Base-by-base conservation (phyloP, 1,140 invertebrate species). In the Coptotermes formosanus region DNA sequence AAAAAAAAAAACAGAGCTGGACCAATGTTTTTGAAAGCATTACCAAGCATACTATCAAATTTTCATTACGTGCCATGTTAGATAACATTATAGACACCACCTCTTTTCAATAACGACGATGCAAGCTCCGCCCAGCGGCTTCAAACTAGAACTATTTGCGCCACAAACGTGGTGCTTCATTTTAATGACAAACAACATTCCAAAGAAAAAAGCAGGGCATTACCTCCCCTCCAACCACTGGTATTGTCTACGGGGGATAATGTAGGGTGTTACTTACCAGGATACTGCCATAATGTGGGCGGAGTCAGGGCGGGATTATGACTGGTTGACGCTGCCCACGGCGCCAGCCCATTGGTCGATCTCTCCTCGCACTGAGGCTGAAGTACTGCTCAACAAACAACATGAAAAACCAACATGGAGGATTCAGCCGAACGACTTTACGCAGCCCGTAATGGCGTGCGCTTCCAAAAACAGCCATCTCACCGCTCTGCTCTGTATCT, bases 341-440 rank as follows among this genome's bases (percentile, higher is more conserved):
- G 88, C 85, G 86, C 86, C n/a, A 86, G 86, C 82, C 88, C 86
- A 88, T 88, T 88, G 88, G 88, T 85, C 87, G 81, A 45, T n/a
- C 83, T 81, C 44, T 85, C 82, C 45, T 87, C 85, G 85, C 86
- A 87, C 82, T 87, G 87, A 2, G 84, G 84, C 86, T 82, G 84
- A 0, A 87, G 86, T 14, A 85, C 86, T 85, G 86, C 86, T 25
- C 32, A 45, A 82, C 45, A 82, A 82, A 85, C 85, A 85, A 55
- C 32, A 75, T 19, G 81, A 32, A 86, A 75, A 81, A 86, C 4
- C 38, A 85, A 85, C 59, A 85, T 85, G 85, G 75, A 44, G 64
- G 85, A 52, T 25, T 25, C 85, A 32, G 38, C 30, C 2, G 9
- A 23, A 43, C 23, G 43, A 23, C n/a, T 38, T 48, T 43, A 55